These are phyloP conservation scores for Danio jaintianensis DNA, from an alignment of 2,797 vertebrate species.

Conservation along the genomic window DNA sequence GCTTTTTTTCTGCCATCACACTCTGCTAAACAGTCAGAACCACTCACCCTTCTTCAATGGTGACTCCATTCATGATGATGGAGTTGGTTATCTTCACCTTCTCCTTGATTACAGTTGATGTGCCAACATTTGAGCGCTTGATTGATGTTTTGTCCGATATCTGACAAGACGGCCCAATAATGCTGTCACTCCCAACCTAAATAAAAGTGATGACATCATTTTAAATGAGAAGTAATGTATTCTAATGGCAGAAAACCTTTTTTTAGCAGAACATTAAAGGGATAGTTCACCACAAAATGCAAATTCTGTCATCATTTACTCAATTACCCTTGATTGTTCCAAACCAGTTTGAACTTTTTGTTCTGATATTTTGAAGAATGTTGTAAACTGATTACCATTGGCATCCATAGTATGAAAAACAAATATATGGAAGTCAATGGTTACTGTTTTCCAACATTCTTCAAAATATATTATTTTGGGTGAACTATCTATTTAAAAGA, in stretches of 20 bases:
- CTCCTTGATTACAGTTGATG: conserved; percentile 84
- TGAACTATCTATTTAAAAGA: too few species aligned
- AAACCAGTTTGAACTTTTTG: too few species aligned
- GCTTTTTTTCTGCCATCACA: background rate
- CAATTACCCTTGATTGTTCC: too few species aligned
- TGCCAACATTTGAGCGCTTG: conserved; percentile 90
- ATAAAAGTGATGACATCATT: background rate
- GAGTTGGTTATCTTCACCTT: conserved; percentile 93
- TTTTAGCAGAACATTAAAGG: too few species aligned
- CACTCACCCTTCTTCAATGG: conserved; percentile 93
- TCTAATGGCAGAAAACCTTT: background rate
- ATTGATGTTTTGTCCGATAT: conserved; percentile 93
- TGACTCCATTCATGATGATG: conserved; percentile 97
- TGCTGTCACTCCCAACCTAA: conserved; percentile 91
- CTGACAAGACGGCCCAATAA: conserved; percentile 88
- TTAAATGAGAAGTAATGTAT: background rate
- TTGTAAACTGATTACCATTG: too few species aligned
- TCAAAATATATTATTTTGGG: too few species aligned
- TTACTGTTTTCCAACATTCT: too few species aligned
- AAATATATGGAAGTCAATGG: too few species aligned
- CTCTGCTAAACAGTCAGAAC: background rate
- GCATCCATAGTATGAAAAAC: too few species aligned
- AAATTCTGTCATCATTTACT: too few species aligned
- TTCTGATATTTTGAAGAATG: too few species aligned
- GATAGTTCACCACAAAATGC: too few species aligned